These are phyloP conservation scores for Rhinogobio ventralis DNA, from an alignment of 2,797 vertebrate genomes.

Conservation along the genomic window DNA sequence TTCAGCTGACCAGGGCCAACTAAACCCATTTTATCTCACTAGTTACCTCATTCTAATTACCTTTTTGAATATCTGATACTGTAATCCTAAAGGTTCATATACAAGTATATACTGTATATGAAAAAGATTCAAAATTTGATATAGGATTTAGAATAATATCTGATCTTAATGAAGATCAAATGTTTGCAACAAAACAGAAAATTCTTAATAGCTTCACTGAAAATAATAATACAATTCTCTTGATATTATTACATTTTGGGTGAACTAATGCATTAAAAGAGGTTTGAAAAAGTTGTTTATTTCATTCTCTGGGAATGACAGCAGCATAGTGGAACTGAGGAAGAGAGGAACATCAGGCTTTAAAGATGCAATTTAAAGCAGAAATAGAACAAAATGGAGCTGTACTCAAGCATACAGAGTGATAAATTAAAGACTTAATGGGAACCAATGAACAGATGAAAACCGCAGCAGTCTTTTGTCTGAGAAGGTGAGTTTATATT, in stretches of 20 bases:
- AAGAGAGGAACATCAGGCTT: constrained; percentile 37
- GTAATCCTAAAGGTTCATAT: not conserved
- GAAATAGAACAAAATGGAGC: constrained; percentile 50
- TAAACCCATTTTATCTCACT: not conserved
- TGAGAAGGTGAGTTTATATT: constrained; percentile 4
- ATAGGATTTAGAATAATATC: not conserved
- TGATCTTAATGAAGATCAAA: not conserved
- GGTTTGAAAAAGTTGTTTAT: not conserved
- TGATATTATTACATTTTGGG: not conserved
- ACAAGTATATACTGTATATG: not conserved
- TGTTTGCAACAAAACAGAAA: not conserved
- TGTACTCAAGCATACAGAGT: constrained; percentile 57
- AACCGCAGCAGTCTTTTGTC: constrained; percentile 45
- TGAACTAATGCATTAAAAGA: not conserved
- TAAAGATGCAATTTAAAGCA: constrained; percentile 59
- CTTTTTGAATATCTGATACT: not conserved
- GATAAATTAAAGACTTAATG: constrained; percentile 64
- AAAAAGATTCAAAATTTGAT: not conserved
- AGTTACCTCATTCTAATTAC: not conserved
- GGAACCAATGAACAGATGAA: constrained; percentile 51
- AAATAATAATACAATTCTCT: not conserved
- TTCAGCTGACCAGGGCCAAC: not conserved
- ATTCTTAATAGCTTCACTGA: not conserved
- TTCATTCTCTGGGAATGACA: constrained; percentile 11
- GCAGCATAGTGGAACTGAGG: constrained; percentile 27